Evolutionary conservation across 2,797 vertebrate genomes (phyloP).

Genomic region (Arremon brunneinucha): DNA sequence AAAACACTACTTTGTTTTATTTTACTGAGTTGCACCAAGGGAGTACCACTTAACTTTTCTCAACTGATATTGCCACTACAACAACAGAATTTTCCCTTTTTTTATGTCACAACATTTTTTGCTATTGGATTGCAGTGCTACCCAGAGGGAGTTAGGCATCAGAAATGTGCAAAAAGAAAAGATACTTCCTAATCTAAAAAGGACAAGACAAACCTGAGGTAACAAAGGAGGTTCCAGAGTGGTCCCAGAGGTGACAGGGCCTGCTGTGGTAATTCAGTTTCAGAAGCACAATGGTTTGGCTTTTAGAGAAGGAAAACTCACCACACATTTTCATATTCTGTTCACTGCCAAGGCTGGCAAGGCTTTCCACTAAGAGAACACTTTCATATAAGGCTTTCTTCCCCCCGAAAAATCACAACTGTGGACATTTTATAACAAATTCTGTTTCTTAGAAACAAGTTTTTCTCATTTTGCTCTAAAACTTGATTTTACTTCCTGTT

Average conservation of each 20-base stretch:
- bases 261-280: neutral
- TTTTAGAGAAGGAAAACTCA: neutral
- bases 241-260: neutral
- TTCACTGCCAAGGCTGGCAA: neutral
- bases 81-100: neutral
- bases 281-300: neutral
- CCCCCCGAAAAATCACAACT: neutral
- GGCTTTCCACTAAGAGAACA: neutral
- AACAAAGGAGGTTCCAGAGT: neutral
- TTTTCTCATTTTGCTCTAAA: slow-evolving; percentile 42
- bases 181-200: neutral
- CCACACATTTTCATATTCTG: neutral
- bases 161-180: neutral
- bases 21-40: neutral
- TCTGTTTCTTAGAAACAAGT: slow-evolving; percentile 17
- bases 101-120: neutral
- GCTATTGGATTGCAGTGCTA: neutral
- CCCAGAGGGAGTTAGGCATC: neutral
- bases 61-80: neutral
- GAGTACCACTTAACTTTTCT: neutral
- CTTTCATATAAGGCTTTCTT: neutral
- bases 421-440: neutral
- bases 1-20: slow-evolving; percentile 15
- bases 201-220: neutral
- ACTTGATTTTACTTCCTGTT: slow-evolving; percentile 20